Evolutionary conservation across 2,888 invertebrate genomes (phyloP), one percentile per base, ranked within the genome.

Genomic region (Nycteola revayana): DNA sequence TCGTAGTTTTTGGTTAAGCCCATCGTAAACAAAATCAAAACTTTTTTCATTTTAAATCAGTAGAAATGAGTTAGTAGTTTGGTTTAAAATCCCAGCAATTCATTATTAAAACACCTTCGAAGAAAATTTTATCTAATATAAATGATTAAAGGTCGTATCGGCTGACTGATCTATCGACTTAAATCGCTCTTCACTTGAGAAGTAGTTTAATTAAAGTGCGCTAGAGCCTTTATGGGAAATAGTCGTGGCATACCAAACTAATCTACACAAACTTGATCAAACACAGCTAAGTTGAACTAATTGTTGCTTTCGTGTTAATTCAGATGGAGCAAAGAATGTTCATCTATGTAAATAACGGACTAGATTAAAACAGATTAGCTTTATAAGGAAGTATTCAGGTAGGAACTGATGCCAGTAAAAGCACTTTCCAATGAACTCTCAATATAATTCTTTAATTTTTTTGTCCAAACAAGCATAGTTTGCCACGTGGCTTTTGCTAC

Each of bases 161-260:
- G 29, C 32, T 33, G 38, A 32, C 33, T 46, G 49, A 49, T 53
- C 49, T 43, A 46, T 57, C 21, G 34, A 24, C 21, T 27, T 6
- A 32, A 31, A 49, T 49, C 42, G 29, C 37, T 46, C 49, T 41
- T 41, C 20, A 30, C 31, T 32, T 20, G 24, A 32, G 39, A 42
- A 45, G 33, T 49, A 36, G 42, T 32, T 45, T 54, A 57, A 57
- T 57, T 53, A 53, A 52, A 54, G 46, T 39, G 37, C 20, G 34
- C 35, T 38, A 28, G 30, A 17, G 17, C 24, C 29, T 45, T 41
- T 9, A 2, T 27, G 28, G 32, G 23, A 27, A 45, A 27, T 32
- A 32, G 30, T 34, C 11, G 29, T 23, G 14, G 28, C 20, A 35
- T 33, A 32, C 31, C 10, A 14, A 14, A n/a, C 26, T 26, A 11